Evolutionary conservation across 1,140 invertebrate genomes (phyloP).

Genomic region (Panulirus ornatus): DNA sequence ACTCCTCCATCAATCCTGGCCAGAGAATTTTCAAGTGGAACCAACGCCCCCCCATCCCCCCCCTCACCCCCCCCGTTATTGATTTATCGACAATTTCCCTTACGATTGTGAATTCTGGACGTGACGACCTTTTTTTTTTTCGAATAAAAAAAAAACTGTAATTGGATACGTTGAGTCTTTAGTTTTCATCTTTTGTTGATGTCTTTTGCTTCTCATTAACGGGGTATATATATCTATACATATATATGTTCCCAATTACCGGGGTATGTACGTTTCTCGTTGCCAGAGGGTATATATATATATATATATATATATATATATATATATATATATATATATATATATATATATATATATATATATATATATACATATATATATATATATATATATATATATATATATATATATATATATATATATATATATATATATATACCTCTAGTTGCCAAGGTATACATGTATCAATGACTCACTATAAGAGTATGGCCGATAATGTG

Average conservation of each 20-base stretch:
- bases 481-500: no score
- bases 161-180: neutral
- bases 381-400: slow-evolving; percentile 32
- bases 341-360: no score
- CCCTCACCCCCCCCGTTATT: no score
- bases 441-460: neutral
- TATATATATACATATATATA: slow-evolving; percentile 25
- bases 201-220: neutral
- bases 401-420: slow-evolving; percentile 42
- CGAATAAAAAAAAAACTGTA: neutral
- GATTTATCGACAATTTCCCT: neutral
- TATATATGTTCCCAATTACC: no score
- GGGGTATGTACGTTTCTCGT: no score
- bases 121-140: no score
- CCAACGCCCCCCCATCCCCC: no score
- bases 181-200: neutral
- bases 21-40: neutral
- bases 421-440: slow-evolving; percentile 34
- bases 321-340: no score
- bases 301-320: no score
- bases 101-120: neutral
- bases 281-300: no score
- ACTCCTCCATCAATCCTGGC: neutral
- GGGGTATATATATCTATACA: no score
- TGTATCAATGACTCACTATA: no score